phyloP scores from a whole-genome alignment of 2,888 invertebrate genomes.

The Allacma fusca region DNA sequence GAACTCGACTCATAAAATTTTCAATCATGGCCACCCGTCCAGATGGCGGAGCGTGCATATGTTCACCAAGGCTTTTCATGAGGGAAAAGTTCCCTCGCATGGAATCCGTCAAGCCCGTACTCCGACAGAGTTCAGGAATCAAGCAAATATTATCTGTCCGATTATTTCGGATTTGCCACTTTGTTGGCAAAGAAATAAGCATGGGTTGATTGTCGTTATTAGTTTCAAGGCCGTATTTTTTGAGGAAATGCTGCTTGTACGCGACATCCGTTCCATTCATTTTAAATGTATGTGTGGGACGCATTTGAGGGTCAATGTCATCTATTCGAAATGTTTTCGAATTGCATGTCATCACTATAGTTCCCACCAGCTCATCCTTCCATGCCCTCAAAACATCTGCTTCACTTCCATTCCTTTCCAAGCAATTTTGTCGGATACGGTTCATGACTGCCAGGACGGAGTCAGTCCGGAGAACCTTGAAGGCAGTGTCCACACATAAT shows the following conservation, averaged over 20 bases:
- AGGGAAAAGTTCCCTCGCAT: slow-evolving; percentile 81
- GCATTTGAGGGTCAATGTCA: slow-evolving; percentile 3
- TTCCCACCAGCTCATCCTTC: slow-evolving; percentile 27
- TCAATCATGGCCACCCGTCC: slow-evolving; percentile 76
- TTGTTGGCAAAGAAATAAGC: slow-evolving; percentile 20
- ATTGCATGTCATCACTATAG: slow-evolving; percentile 32
- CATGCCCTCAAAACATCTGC: background rate
- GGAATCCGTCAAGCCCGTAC: slow-evolving; percentile 87
- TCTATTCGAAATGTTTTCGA: slow-evolving; percentile 30
- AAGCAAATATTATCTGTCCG: slow-evolving; percentile 64
- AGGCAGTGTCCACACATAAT: slow-evolving; percentile 27
- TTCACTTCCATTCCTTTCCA: background rate
- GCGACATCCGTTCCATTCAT: background rate
- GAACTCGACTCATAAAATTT: slow-evolving; percentile 65
- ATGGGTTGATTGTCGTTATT: slow-evolving; percentile 16
- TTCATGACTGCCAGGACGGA: slow-evolving; percentile 20
- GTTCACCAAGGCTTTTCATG: slow-evolving; percentile 71
- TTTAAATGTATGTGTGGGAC: background rate
- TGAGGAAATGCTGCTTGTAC: slow-evolving; percentile 9
- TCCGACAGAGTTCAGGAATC: slow-evolving; percentile 86
- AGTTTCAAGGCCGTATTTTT: background rate
- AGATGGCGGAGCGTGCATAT: slow-evolving; percentile 82
- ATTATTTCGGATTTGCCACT: slow-evolving; percentile 16
- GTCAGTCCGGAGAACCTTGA: slow-evolving; percentile 22
- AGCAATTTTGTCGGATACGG: background rate